Base-by-base conservation (phyloP, 2,888 invertebrate genomes). In the Malacosoma neustria region DNA sequence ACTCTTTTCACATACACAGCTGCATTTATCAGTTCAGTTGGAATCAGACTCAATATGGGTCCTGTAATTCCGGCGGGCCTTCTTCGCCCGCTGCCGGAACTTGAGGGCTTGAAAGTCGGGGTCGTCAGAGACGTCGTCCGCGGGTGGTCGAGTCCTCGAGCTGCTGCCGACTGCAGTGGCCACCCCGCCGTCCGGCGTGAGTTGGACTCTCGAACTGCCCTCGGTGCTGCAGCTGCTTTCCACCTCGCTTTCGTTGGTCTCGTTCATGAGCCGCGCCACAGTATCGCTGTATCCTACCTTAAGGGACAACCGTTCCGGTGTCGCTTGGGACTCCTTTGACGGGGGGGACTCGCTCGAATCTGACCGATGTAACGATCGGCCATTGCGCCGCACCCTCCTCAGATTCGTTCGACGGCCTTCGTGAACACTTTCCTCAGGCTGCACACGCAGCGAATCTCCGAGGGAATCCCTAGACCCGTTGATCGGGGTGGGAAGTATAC, bases 41-140 rank as follows among this genome's bases (percentile, higher is more conserved):
- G 90, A 91, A 61, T 91, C 91, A 0, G 91, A 90, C 45, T 90
- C 90, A 66, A 90, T 87, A 52, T 89, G 89, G 62, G 84, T 89
- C 51, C 90, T 84, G 62, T 90, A 89, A 62, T 90, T 90, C 40
- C 90, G 76, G 4, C 90, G 80, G 1, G 89, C 88, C 49, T 89
- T 88, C 57, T 89, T 89, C 30, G 89, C 84, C 31, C 90, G 82
- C 43, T 89, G 90, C 36, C 87, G 71, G 50, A 88, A 88, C 47
- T 87, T 87, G 33, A 85, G 61, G 4, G 84, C 80, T 41, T 82
- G 84, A 51, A 80, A 87, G 30, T 89, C 88, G 0, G 73, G 72
- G 33, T 85, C 84, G 36, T 81, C 82, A 0, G 84, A 82, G 0
- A 67, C 70, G 11, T 82, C 77, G 15, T 69, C 77, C 0, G 51